Percentiles rank a stretch among this genome's conserved stretches.
Conservation (phyloP, 2,888 invertebrate genomes). For the Sphinx pinastri region DNA sequence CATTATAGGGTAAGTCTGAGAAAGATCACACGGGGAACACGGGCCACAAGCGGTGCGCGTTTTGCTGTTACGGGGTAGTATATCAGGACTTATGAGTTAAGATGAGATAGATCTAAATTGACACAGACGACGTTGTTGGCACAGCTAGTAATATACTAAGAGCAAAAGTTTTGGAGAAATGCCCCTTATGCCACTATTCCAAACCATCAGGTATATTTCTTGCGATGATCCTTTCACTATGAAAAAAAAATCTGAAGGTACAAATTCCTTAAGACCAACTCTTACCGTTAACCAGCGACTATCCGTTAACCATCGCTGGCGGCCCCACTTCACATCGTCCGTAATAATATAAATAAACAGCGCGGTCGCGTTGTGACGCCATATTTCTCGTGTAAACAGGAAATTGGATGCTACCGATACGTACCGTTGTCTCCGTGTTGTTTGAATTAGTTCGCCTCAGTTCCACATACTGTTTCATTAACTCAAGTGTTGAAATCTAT, state of each 20-base stretch:
- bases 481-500: no score
- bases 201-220: no score
- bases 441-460: slow-evolving; percentile 6
- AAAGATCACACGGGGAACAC: no score
- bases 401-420: slow-evolving; percentile 28
- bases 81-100: no score
- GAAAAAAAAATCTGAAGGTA: background rate
- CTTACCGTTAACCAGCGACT: background rate
- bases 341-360: slow-evolving; percentile 29
- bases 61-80: no score
- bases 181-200: no score
- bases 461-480: background rate
- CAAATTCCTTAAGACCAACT: background rate
- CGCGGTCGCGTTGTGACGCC: slow-evolving; percentile 22
- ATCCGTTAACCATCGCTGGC: slow-evolving; percentile 3
- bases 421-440: slow-evolving; percentile 3
- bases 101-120: no score
- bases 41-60: no score
- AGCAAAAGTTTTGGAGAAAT: no score
- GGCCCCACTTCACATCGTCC: background rate
- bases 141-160: no score
- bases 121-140: no score
- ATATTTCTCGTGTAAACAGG: slow-evolving; percentile 30
- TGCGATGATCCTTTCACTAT: background rate
- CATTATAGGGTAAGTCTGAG: no score